Percentiles rank a stretch among this genome's conserved stretches.
phyloP scores from a whole-genome alignment of 2,888 invertebrate species.

The Dynastes maya region DNA sequence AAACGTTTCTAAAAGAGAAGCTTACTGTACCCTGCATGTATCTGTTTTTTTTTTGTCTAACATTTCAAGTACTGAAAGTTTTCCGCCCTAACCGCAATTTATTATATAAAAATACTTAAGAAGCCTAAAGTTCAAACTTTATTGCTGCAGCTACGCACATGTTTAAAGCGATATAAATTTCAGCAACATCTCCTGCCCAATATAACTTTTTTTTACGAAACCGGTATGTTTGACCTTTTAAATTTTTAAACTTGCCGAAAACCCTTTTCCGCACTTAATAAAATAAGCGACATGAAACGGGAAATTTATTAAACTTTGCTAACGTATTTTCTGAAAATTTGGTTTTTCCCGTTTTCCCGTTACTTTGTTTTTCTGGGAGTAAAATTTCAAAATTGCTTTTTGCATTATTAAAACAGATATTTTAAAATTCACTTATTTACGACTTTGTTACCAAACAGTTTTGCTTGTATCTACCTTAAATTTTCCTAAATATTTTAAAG shows the following conservation, averaged over 20 bases:
- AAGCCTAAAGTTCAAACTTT: neutral
- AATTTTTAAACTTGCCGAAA: constrained; percentile 24
- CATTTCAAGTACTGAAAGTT: no score
- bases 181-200: neutral
- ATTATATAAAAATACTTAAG: no score
- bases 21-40: no score
- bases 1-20: no score
- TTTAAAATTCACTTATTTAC: neutral
- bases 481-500: neutral
- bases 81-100: no score
- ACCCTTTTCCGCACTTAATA: constrained; percentile 33
- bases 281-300: constrained; percentile 1
- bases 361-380: no score
- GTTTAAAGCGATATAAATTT: neutral
- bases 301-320: constrained; percentile 21
- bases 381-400: no score
- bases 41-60: no score
- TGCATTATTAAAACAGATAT: neutral
- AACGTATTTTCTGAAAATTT: constrained; percentile 14
- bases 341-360: neutral
- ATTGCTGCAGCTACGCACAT: neutral
- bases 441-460: no score
- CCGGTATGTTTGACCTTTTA: constrained; percentile 9
- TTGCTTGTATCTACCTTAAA: no score
- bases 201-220: constrained; percentile 9